Evolutionary conservation across 2,888 invertebrate genomes (phyloP).

Genomic region (Protodeltote pygarga): DNA sequence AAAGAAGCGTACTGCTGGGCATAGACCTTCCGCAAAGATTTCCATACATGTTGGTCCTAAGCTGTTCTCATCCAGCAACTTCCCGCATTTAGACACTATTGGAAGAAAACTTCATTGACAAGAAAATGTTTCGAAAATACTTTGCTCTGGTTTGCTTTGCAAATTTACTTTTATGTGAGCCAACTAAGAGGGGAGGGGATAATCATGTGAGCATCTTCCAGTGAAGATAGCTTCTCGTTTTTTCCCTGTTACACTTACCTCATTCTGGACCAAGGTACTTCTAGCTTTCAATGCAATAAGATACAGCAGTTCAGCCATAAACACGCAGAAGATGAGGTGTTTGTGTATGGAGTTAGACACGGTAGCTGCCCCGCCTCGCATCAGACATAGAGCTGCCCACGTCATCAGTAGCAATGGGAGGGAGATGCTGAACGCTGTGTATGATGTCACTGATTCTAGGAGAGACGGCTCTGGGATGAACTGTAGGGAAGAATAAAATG

Average conservation of each 20-base stretch:
- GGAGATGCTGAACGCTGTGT: constrained; percentile 95
- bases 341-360: constrained; percentile 98
- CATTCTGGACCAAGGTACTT: constrained; percentile 92
- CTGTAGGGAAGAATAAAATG: constrained; percentile 64
- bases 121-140: too few relatives aligned
- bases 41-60: too few relatives aligned
- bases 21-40: too few relatives aligned
- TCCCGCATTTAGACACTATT: too few relatives aligned
- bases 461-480: constrained; percentile 95
- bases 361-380: constrained; percentile 93
- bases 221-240: background rate
- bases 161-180: too few relatives aligned
- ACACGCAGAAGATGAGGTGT: constrained; percentile 96
- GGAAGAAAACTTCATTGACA: too few relatives aligned
- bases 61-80: too few relatives aligned
- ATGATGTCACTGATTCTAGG: constrained; percentile 95
- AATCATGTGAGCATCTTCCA: background rate
- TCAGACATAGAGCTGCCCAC: constrained; percentile 92
- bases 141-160: too few relatives aligned
- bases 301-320: constrained; percentile 94
- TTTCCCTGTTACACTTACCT: constrained; percentile 81
- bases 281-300: constrained; percentile 95
- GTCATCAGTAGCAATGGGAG: constrained; percentile 93
- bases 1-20: too few relatives aligned
- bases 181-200: too few relatives aligned